Base-by-base conservation (phyloP, 64 coral and sea anemone species). In the Hydrozoanthus tunicans region DNA sequence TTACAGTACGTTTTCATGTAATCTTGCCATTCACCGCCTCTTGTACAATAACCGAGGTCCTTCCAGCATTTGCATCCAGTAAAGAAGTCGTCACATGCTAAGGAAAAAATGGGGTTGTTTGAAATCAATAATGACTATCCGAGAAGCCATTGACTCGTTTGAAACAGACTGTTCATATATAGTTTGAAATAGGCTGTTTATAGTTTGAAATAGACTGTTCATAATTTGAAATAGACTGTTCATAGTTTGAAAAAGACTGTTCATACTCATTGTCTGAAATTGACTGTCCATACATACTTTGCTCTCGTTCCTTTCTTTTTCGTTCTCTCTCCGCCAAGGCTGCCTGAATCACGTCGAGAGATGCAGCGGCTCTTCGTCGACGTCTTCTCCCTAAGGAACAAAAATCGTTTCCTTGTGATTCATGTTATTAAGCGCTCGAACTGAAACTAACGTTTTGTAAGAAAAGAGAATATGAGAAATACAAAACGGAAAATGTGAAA, bases 41-140 rank as follows among this genome's bases (percentile, higher is more conserved):
- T 70, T 11, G 11, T 75, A 7, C 84, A 88, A 25, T 58, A 60
- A 43, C 84, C 84, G 0, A 58, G 53, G 43, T 9, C 10, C 61
- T 88, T 88, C 84, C 84, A 88, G 9, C 84, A 88, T 23, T 8
- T 74, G 12, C 84, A 88, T 5, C 84, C 84, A 5, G 32, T 69
- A 5, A 43, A 88, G 68, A 88, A 88, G 43, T 88, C 84, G 9
- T 56, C 68, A 60, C 84, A 88, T 10, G 83, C 83, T 86, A 43
- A 0, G 32, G 32, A 23, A 75, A 75, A 75, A 6, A 75, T 51
- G 27, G 52, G 24, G 4, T 75, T 51, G 10, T 8, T 5, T 53
- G 3, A 7, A 9, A 10, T 53, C 25, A 24, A 65, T 65, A 65
- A 65, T 65, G 11, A 4, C 17, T 14, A 65, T 12, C 0, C 63